phyloP scores from a whole-genome alignment of 92 coral and sea anemone species.

The Phenganax stokvisi region DNA sequence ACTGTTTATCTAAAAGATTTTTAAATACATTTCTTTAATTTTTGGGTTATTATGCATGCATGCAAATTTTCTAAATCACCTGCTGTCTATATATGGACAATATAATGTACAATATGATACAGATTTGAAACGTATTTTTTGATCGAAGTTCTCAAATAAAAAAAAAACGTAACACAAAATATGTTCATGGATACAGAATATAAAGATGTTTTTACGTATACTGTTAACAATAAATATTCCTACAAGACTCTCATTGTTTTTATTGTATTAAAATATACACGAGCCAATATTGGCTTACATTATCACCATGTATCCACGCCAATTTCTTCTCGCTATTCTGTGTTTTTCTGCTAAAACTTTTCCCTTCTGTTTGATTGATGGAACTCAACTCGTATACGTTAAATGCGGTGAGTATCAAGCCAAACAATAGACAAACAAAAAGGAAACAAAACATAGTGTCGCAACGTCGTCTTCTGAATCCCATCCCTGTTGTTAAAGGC shows the following conservation, averaged over 20 bases:
- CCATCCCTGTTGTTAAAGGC: not conserved
- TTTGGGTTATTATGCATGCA: not conserved
- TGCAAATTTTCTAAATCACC: conserved; percentile 12
- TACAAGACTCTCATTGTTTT: not conserved
- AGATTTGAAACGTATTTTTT: too few relatives aligned
- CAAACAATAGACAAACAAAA: conserved; percentile 70
- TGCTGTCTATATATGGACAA: not conserved
- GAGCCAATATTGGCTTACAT: conserved; percentile 50
- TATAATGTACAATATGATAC: too few relatives aligned
- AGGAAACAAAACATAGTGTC: conserved; percentile 47
- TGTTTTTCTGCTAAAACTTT: conserved; percentile 16
- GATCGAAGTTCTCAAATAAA: not conserved
- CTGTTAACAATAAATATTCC: too few relatives aligned
- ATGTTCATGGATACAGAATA: too few relatives aligned
- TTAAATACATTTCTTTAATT: not conserved
- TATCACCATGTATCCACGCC: conserved; percentile 75
- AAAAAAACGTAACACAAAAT: not conserved
- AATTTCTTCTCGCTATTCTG: conserved; percentile 57
- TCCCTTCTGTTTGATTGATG: conserved; percentile 43
- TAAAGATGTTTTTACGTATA: too few relatives aligned
- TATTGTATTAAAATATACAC: not conserved
- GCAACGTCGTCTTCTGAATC: conserved; percentile 1
- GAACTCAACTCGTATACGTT: conserved; percentile 74
- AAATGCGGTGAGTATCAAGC: conserved; percentile 64
- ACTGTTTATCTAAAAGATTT: conserved; percentile 50